A percentile compares a stretch with the other conserved stretches of the same genome.
These are phyloP conservation scores for Saccostrea glomerata DNA, from an alignment of 1,140 invertebrate species.

Conservation along the genomic window DNA sequence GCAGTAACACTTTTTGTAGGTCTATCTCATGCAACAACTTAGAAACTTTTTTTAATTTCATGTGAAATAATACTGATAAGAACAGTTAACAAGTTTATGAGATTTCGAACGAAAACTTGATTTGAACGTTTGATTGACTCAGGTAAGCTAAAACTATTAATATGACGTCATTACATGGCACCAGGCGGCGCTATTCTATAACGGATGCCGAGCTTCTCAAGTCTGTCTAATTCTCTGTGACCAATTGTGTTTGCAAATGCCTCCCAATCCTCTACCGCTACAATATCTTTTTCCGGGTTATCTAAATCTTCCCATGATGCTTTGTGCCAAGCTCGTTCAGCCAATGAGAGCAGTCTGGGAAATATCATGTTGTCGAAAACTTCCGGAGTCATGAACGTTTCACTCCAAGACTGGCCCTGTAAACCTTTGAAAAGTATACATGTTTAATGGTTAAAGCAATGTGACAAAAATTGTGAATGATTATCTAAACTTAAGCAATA, in stretches of 20 bases:
- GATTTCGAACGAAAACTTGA: neutral
- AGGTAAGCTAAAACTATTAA: neutral
- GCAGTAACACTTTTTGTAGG: too few relatives aligned
- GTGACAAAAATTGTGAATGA: neutral
- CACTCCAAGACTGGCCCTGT: conserved; percentile 71
- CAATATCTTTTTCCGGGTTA: conserved; percentile 37
- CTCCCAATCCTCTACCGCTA: conserved; percentile 67
- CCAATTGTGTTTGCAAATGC: conserved; percentile 70
- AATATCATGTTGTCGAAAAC: conserved; percentile 71
- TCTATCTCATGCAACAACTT: too few relatives aligned
- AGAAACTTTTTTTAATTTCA: too few relatives aligned
- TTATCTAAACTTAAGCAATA: neutral
- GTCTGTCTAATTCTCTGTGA: conserved; percentile 66
- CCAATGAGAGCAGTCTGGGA: conserved; percentile 71
- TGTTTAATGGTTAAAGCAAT: neutral
- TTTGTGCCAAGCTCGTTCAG: conserved; percentile 75
- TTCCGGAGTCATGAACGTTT: conserved; percentile 66
- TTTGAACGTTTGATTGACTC: neutral
- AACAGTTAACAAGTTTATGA: too few relatives aligned
- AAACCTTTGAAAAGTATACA: conserved; percentile 61
- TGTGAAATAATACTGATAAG: too few relatives aligned
- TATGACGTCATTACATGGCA: conserved; percentile 61
- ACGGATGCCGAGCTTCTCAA: conserved; percentile 66
- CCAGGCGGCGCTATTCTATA: conserved; percentile 74
- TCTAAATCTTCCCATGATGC: conserved; percentile 69